Evolutionary conservation across 2,888 invertebrate species (phyloP), one percentile per base, ranked within the genome.

Genomic region (Chironomus riparius): DNA sequence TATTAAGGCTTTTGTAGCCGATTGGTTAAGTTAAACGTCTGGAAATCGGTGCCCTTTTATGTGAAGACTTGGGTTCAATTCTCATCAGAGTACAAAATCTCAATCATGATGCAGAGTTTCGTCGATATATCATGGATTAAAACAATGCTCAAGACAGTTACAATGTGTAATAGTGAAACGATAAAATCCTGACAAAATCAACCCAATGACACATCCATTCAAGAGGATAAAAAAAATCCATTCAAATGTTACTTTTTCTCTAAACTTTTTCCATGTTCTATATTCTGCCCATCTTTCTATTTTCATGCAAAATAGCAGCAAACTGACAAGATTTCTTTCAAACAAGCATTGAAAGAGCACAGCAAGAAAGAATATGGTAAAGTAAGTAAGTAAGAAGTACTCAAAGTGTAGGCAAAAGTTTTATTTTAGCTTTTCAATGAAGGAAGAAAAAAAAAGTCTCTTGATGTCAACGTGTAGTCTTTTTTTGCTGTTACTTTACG

Each of bases 291-390:
- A 24, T 38, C 65, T 13, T 38, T 74, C 74, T 48, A 48, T 68
- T 74, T 65, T 48, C 10, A 74, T 73, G 73, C 47, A 73, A 73
- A 73, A 47, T 21, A 47, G 73, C 28, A 65, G 6, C n/a, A 48
- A 21, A 24, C 1, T 18, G 70, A 15, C 10, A 56, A n/a, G 22
- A 18, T 10, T 28, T 28, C 28, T 28, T 28, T 5, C 4, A 5
- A 28, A 28, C 6, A 62, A 65, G 56, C 62, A 28, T 24, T 73
- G 72, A 22, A 50, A 24, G 18, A 62, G 61, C 47, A 18, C 18
- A 50, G 24, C n/a, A n/a, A 38, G 61, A 22, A 47, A 47, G 62
- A 62, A 62, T 10, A 61, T 12, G 21, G 21, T 21, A 47, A 73
- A 24, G 38, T 15, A 48, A 62, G 28, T 13, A 21, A 65, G 65